Conservation (phyloP, 2,797 vertebrate species). For the Lepilemur septentrionalis region DNA sequence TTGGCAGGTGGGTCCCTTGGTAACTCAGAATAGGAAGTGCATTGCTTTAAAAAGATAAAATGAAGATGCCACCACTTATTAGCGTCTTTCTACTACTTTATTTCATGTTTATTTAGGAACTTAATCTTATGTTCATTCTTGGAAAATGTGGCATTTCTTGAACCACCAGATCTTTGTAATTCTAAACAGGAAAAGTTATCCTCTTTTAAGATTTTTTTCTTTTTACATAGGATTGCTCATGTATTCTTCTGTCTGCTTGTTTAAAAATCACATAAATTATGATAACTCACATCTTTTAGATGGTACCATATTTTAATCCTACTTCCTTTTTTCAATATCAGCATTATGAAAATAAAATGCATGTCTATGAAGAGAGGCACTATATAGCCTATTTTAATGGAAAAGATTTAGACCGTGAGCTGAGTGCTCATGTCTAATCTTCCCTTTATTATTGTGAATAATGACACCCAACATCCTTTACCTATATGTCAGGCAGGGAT, state of each 20-base stretch:
- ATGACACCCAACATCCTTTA: neutral
- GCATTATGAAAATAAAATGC: constrained; percentile 8
- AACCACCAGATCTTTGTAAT: neutral
- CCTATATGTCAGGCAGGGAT: neutral
- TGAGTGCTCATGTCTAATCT: neutral
- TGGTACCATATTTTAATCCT: neutral
- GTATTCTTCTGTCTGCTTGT: neutral
- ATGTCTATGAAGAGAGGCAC: neutral
- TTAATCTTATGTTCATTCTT: neutral
- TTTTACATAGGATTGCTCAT: neutral
- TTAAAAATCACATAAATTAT: constrained; percentile 8
- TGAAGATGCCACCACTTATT: neutral
- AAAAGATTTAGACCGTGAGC: neutral
- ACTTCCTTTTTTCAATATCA: neutral
- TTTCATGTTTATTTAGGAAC: constrained; percentile 14
- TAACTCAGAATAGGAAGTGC: neutral
- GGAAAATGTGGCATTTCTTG: neutral
- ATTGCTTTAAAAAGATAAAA: neutral
- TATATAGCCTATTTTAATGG: neutral
- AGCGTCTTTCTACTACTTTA: neutral
- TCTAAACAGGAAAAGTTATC: neutral
- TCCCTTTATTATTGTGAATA: neutral
- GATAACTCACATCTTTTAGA: neutral
- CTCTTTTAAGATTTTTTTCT: neutral
- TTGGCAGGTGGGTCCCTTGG: neutral